phyloP scores from a whole-genome alignment of 2,888 invertebrate genomes.

The Meloe dianella region DNA sequence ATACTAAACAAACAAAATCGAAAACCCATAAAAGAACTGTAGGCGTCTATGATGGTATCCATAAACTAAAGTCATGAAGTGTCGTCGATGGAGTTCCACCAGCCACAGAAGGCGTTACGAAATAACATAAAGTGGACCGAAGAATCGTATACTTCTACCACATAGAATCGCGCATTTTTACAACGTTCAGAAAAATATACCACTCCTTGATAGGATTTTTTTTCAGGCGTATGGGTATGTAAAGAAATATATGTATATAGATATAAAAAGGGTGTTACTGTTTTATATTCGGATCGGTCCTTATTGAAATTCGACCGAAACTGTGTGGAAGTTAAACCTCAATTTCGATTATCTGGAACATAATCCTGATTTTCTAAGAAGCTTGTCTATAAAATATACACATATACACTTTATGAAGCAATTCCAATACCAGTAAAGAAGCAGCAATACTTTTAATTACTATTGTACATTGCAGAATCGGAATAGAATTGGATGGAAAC shows the following conservation, averaged over 20 bases:
- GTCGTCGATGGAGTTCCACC: conserved; percentile 19
- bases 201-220: conserved; percentile 35
- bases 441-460: neutral
- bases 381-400: neutral
- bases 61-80: conserved; percentile 33
- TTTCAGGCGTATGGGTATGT: conserved; percentile 8
- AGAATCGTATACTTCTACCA: conserved; percentile 38
- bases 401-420: neutral
- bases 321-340: conserved; percentile 37
- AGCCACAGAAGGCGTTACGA: conserved; percentile 27
- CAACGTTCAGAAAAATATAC: conserved; percentile 27
- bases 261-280: conserved; percentile 20
- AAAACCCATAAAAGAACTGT: conserved; percentile 31
- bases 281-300: conserved; percentile 44
- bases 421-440: neutral
- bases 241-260: conserved; percentile 20
- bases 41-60: conserved; percentile 22
- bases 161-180: conserved; percentile 48
- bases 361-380: neutral
- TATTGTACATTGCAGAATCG: conserved; percentile 1
- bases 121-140: conserved; percentile 42
- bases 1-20: conserved; percentile 33
- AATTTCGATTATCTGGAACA: conserved; percentile 15
- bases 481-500: conserved; percentile 1
- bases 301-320: conserved; percentile 41